Conservation (phyloP, 2,797 vertebrate genomes). For the Microctenopoma lineatum region DNA sequence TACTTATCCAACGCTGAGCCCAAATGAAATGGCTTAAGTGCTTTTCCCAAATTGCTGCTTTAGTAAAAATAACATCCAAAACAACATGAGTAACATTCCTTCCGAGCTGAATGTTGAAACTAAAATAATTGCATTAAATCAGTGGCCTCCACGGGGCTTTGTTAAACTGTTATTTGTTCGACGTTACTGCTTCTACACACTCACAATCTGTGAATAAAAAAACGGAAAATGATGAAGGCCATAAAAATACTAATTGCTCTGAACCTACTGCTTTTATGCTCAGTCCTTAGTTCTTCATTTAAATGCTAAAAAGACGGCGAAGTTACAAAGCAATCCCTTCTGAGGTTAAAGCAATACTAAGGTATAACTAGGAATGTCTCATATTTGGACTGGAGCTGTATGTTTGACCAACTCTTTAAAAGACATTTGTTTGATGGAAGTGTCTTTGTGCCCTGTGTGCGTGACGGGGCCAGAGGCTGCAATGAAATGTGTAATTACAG, state of each 20-base stretch:
- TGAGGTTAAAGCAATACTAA: background rate
- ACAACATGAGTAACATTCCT: background rate
- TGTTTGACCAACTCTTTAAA: slow-evolving; percentile 15
- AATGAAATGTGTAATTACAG: slow-evolving; percentile 54
- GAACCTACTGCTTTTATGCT: background rate
- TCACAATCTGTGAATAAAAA: slow-evolving; percentile 4
- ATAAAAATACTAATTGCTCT: slow-evolving; percentile 6
- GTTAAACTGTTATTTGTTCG: slow-evolving; percentile 11
- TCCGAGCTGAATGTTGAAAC: background rate
- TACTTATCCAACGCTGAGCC: background rate
- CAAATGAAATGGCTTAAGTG: background rate
- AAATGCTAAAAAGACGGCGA: slow-evolving; percentile 12
- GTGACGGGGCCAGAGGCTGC: slow-evolving; percentile 18
- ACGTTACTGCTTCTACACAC: background rate
- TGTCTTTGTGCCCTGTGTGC: slow-evolving; percentile 9
- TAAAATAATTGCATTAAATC: background rate
- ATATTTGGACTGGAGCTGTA: slow-evolving; percentile 5
- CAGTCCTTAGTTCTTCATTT: slow-evolving; percentile 6
- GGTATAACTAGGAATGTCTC: slow-evolving; percentile 2
- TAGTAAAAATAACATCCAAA: background rate
- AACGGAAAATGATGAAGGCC: background rate
- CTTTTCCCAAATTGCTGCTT: background rate
- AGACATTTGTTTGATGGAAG: slow-evolving; percentile 17
- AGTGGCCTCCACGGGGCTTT: background rate
- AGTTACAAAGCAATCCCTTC: background rate